Evolutionary conservation across 2,113 vertebrate species (phyloP), one percentile per base, ranked within the genome.

Genomic region (Jaculus jaculus): DNA sequence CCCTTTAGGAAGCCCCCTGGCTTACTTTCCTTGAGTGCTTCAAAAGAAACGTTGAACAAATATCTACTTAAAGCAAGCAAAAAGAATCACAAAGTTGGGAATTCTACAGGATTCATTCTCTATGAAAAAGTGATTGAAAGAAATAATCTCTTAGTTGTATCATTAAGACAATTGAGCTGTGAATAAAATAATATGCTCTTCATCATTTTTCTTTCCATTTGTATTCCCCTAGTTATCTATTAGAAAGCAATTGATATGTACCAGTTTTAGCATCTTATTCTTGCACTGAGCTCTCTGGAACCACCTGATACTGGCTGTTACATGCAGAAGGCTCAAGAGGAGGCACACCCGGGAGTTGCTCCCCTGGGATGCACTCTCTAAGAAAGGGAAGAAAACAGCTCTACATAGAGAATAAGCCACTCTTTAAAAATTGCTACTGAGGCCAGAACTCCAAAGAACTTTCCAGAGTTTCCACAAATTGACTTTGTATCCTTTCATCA

Each of bases 51-150:
- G 93, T 94, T 78, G 13, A 94, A n/a, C 16, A 68, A 69, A 2
- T 92, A 94, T 93, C 78, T 84, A 75, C 92, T 94, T 82, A 95
- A 93, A 95, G 30, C 24, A 88, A 51, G 26, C 65, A 54, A 75
- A 87, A 91, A n/a, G 28, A 80, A 71, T 84, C 77, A 84, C 75
- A 95, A 85, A 86, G 24, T 34, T 84, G 90, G 71, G 54, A 83
- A 88, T 66, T 9, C 32, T n/a, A 7, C 8, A 2, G 54, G 54
- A 54, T 12, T 75, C 73, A 34, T 47, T 95, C 84, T 7, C 51
- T n/a, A 21, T 6, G 65, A 68, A 30, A 65, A 89, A 71, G n/a
- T 68, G n/a, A 72, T 24, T 95, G 72, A 80, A 72, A n/a, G 65
- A 37, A 87, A 84, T 13, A 84, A 77, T 3, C 66, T 71, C 20